Conservation (phyloP, 2,888 invertebrate species). For the Deilephila elpenor region DNA sequence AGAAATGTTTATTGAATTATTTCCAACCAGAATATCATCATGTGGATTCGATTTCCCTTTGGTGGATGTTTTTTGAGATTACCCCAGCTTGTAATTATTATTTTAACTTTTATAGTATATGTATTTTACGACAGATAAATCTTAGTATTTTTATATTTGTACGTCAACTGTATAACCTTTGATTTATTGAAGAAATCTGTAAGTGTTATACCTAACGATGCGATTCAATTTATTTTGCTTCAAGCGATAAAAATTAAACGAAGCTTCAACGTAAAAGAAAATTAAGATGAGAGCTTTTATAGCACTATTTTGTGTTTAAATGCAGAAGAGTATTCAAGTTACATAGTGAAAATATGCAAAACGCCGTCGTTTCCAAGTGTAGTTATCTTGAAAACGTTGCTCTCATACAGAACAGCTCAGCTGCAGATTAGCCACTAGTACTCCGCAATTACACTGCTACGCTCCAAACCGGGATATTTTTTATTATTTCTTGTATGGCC, state of each 20-base stretch:
- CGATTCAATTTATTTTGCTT: too few species aligned
- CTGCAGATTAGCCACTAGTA: slow-evolving; percentile 21
- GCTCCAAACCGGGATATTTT: slow-evolving; percentile 1
- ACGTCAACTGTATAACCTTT: too few species aligned
- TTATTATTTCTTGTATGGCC: slow-evolving; percentile 4
- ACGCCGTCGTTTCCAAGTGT: slow-evolving; percentile 1
- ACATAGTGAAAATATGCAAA: slow-evolving; percentile 29
- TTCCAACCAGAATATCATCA: not conserved
- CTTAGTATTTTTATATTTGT: too few species aligned
- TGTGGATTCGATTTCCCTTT: not conserved
- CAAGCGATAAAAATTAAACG: not conserved
- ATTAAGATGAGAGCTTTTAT: not conserved
- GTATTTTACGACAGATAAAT: too few species aligned
- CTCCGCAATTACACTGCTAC: slow-evolving; percentile 8
- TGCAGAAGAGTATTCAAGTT: slow-evolving; percentile 13
- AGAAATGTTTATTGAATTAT: not conserved
- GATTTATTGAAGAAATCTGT: too few species aligned
- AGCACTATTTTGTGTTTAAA: not conserved
- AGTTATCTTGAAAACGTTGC: slow-evolving; percentile 3
- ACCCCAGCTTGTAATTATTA: too few species aligned
- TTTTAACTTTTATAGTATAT: too few species aligned
- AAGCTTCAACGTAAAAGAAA: not conserved
- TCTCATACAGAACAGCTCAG: slow-evolving; percentile 18
- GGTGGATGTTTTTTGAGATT: too few species aligned
- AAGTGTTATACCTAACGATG: too few species aligned